A percentile compares a stretch with the other conserved stretches of the same genome.
These are phyloP conservation scores for Ciconia stormi DNA, from an alignment of 2,113 vertebrate genomes.

Conservation along the genomic window DNA sequence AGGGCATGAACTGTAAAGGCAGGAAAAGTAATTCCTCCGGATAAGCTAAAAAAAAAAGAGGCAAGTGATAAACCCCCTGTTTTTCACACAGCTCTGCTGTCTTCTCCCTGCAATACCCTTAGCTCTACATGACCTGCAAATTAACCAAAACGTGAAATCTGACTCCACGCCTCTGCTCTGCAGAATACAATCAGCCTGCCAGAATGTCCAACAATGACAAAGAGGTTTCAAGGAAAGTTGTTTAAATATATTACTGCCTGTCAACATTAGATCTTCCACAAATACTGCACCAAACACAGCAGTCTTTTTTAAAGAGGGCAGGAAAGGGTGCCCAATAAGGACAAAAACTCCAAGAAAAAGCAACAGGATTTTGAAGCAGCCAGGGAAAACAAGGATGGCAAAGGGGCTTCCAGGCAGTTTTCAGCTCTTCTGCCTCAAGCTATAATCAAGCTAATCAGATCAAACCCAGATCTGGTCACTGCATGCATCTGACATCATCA, in stretches of 20 bases:
- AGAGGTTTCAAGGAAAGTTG: conserved; percentile 14
- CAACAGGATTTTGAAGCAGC: not conserved
- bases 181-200: not conserved
- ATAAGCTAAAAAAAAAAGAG: not conserved
- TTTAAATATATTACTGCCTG: not conserved
- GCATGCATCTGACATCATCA: not conserved
- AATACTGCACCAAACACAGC: not conserved
- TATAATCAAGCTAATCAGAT: not conserved
- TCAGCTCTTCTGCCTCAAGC: not conserved
- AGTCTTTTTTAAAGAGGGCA: not conserved
- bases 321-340: not conserved
- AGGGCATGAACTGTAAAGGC: not conserved
- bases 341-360: not conserved
- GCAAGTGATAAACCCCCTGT: not conserved
- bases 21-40: not conserved
- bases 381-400: not conserved
- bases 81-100: not conserved
- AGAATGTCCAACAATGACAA: not conserved
- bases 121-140: conserved; percentile 24
- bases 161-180: not conserved
- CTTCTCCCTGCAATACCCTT: not conserved
- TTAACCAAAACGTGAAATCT: conserved; percentile 40
- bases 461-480: conserved; percentile 2
- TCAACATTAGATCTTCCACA: not conserved
- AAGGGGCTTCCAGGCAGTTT: not conserved